phyloP scores from a whole-genome alignment of 2,113 vertebrate genomes.

The Crotophaga sulcirostris region DNA sequence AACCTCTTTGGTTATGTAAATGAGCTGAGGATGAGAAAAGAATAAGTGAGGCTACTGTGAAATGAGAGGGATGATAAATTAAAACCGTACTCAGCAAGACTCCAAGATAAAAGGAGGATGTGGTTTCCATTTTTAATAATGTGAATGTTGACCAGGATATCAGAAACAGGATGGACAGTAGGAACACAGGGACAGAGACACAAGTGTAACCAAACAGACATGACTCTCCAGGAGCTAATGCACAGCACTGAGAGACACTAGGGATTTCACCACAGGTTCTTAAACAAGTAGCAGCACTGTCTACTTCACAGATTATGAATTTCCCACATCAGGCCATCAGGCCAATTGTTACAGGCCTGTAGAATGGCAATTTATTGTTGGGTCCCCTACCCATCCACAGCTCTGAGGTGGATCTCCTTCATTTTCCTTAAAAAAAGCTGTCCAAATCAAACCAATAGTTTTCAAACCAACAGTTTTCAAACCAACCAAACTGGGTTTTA shows the following conservation, averaged over 20 bases:
- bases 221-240: background rate
- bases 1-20: background rate
- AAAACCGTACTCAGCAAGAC: background rate
- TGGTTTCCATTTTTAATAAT: background rate
- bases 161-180: background rate
- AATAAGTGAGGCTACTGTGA: background rate
- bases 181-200: background rate
- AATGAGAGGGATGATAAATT: background rate
- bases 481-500: fast-evolving
- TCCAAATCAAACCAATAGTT: background rate
- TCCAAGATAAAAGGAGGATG: background rate
- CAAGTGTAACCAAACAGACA: background rate
- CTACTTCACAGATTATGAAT: background rate
- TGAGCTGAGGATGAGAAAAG: background rate
- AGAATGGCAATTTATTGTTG: background rate
- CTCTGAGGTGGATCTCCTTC: background rate
- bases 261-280: background rate
- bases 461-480: background rate
- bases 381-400: too few relatives aligned
- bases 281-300: background rate
- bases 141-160: background rate
- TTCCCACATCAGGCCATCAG: too few relatives aligned
- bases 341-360: background rate
- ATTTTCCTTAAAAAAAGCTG: background rate
- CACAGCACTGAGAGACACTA: background rate